phyloP scores from a whole-genome alignment of 2,888 invertebrate genomes.

The Allacma fusca region DNA sequence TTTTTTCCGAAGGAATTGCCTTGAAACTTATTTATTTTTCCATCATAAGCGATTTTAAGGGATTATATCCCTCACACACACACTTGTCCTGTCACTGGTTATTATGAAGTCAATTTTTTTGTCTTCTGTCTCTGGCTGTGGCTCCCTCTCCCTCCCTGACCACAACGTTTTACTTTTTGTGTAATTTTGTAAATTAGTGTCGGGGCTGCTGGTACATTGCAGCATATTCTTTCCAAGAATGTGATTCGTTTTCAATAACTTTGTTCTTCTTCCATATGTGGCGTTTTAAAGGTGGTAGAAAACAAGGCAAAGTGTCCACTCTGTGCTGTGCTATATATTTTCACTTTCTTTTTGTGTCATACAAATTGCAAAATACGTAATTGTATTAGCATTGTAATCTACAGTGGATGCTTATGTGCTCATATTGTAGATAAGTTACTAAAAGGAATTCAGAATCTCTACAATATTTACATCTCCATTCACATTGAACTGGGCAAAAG shows the following conservation, averaged over 20 bases:
- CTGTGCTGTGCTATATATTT: background rate
- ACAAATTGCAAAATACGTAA: background rate
- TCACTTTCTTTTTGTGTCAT: conserved; percentile 13
- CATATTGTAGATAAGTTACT: too few species aligned
- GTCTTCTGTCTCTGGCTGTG: background rate
- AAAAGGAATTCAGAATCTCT: background rate
- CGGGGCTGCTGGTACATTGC: too few species aligned
- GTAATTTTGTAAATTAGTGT: background rate
- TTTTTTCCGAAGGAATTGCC: background rate
- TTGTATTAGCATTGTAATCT: conserved; percentile 4
- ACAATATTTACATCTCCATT: too few species aligned
- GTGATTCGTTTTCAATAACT: conserved; percentile 8
- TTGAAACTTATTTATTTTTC: background rate
- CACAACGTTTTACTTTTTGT: background rate
- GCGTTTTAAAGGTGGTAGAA: background rate
- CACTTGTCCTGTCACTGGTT: background rate
- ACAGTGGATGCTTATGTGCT: too few species aligned
- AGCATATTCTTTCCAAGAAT: too few species aligned
- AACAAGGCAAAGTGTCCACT: background rate
- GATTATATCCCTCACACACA: background rate
- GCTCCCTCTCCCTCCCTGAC: background rate
- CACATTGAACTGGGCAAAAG: too few species aligned
- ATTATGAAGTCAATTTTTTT: background rate
- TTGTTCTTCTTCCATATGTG: conserved; percentile 9
- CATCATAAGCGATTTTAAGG: background rate